Evolutionary conservation across 2,797 vertebrate genomes (phyloP).

Genomic region (Cossypha dichroa): DNA sequence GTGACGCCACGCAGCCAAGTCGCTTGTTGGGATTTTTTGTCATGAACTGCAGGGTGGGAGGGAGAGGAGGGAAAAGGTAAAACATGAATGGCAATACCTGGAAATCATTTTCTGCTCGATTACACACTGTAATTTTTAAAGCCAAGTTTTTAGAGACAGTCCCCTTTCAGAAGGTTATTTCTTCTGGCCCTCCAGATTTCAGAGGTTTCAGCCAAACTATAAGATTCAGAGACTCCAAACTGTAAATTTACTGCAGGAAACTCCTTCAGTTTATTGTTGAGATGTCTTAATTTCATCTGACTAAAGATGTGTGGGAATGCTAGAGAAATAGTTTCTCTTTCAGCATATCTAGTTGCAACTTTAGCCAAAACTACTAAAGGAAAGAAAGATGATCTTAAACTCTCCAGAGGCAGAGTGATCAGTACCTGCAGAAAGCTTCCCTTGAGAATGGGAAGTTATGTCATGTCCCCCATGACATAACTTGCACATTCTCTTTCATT

Average conservation of each 20-base stretch:
- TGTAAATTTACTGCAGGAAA: not conserved
- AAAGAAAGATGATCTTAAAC: not conserved
- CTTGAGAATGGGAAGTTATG: not conserved
- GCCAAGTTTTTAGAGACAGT: not conserved
- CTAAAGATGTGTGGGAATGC: not conserved
- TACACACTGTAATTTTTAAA: not conserved
- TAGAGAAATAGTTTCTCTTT: not conserved
- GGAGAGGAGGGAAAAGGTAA: not conserved
- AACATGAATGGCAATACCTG: not conserved
- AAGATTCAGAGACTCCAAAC: not conserved
- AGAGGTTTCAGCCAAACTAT: not conserved
- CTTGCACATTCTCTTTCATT: not conserved
- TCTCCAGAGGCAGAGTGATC: not conserved
- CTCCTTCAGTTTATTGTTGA: not conserved
- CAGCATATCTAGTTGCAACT: not conserved
- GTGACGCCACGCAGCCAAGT: constrained; percentile 88
- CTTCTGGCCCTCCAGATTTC: not conserved
- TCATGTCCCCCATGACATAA: not conserved
- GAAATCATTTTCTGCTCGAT: not conserved
- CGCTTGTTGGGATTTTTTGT: constrained; percentile 95
- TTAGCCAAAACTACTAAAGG: not conserved
- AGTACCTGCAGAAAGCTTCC: not conserved
- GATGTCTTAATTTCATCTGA: not conserved
- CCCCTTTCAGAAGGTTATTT: not conserved
- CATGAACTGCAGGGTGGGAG: constrained; percentile 85